Base-by-base conservation (phyloP, 1,140 invertebrate species). In the Panagrolaimus sp. region DNA sequence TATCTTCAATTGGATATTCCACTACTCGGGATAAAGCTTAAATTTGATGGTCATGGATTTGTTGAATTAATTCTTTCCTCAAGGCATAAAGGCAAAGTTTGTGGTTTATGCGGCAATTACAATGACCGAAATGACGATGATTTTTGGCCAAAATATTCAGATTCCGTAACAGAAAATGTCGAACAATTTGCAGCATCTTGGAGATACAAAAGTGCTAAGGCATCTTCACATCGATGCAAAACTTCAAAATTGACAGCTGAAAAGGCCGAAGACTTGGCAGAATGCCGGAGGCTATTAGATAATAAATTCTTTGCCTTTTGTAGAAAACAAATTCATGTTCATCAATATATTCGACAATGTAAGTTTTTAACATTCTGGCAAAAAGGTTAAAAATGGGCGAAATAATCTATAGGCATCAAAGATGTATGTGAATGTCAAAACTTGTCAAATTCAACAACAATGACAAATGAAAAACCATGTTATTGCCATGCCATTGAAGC, bases 71-170 rank as follows among this genome's bases (percentile, higher is more conserved):
- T n/a, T 12, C 52, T 58, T 21, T 58, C 52, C 4, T 12, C 5
- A n/a, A 58, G 14, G 21, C 52, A 58, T 21, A 58, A 58, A 58
- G 52, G 52, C 1, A 21, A 14, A 58, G 52, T 58, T 28, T 58
- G 52, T 21, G 52, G 52, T 21, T n/a, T 58, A 3, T 58, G 52
- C 17, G 52, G 52, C 15, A 58, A 58, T n/a, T 58, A 26, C 8
- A 58, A 58, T 28, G 28, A 58, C 8, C 21, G 28, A 21, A 10
- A 12, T 1, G 12, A 10, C 21, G 52, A 58, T 58, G 52, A 58
- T 58, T 28, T 58, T 12, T 58, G 52, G 52, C 15, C 21, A 58
- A 21, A 58, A 28, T 58, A 58, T 14, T 4, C 14, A 21, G 52
- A 58, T 58, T 58, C 15, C 17, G 52, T 14, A 21, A 58, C 52